A percentile compares a stretch with the other conserved stretches of the same genome.
Evolutionary conservation across 2,888 invertebrate genomes (phyloP).

Genomic region (Euplexia lucipara): DNA sequence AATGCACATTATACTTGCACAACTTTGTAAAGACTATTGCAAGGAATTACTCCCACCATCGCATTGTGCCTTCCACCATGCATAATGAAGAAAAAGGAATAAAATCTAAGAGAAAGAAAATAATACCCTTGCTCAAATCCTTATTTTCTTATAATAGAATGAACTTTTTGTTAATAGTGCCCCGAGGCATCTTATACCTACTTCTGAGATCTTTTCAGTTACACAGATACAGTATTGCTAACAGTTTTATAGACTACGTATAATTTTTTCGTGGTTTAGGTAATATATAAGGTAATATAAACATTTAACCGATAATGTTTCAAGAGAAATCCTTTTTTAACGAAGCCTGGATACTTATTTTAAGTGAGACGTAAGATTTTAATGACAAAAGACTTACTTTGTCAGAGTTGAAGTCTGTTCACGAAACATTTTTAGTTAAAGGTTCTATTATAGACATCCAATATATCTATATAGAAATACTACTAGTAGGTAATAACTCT

Average conservation of each 20-base stretch:
- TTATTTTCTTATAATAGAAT: not conserved
- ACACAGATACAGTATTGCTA: no score
- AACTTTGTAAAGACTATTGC: not conserved
- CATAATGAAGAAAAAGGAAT: not conserved
- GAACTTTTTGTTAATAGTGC: not conserved
- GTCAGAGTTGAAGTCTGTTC: not conserved
- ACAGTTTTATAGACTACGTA: no score
- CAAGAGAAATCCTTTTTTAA: no score
- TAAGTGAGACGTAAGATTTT: not conserved
- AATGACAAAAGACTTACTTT: not conserved
- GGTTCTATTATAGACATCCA: not conserved
- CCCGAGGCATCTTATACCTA: not conserved
- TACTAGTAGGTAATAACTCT: constrained; percentile 1
- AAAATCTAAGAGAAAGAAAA: not conserved
- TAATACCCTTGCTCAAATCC: not conserved
- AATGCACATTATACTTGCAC: not conserved
- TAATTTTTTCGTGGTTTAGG: no score
- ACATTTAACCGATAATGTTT: not conserved
- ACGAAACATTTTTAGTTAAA: not conserved
- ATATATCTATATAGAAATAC: constrained; percentile 2
- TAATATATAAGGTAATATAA: no score
- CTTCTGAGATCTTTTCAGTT: not conserved
- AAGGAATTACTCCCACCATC: not conserved
- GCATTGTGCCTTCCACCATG: not conserved
- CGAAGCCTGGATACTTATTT: not conserved